Evolutionary conservation across 2,113 vertebrate genomes (phyloP), one percentile per base, ranked within the genome.

Genomic region (Eulemur rufifrons): DNA sequence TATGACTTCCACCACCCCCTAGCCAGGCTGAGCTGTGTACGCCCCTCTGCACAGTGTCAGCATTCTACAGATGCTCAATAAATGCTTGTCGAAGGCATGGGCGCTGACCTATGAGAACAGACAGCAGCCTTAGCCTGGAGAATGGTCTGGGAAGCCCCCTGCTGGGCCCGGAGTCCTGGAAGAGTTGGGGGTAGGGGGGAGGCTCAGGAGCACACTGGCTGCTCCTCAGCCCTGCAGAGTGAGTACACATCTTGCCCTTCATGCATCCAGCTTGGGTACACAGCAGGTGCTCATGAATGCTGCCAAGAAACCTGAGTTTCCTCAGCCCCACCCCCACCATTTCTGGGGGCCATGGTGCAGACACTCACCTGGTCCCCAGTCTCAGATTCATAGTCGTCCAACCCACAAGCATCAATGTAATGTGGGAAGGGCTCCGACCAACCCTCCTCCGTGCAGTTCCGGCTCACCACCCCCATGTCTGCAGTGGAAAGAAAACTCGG

Each of bases 381-480:
- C 76, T 98, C 98, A 0, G 98, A 99, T 69, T 97, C 98, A 56
- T 99, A 99, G 54, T 99, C 99, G 6, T 99, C 99, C 52, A 99
- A 99, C 78, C 99, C 98, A 0, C 99, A 99, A 63, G 99, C 99
- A 1, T 99, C 99, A 0, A 99, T 98, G 68, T 99, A 99, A 91
- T 99, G 99, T 59, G 99, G 99, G 97, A 99, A 99, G 3, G 99
- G 98, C 63, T 99, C 99, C 0, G 99, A 99, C 99, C 99, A 99
- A 95, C 99, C 99, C 0, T 99, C 98, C 52, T 99, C 99, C 0
- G 99, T 99, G 95, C 99, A 99, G 97, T 99, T 99, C 68, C 99
- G 99, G 98, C 99, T 99, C 95, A 99, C 98, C 66, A 98, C 98
- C 6, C 99, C 99, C 97, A 98, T 89, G 87, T 98, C 99, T 99